These are phyloP conservation scores for Rotaria macrura DNA, from an alignment of 2,888 invertebrate genomes.

Conservation along the genomic window DNA sequence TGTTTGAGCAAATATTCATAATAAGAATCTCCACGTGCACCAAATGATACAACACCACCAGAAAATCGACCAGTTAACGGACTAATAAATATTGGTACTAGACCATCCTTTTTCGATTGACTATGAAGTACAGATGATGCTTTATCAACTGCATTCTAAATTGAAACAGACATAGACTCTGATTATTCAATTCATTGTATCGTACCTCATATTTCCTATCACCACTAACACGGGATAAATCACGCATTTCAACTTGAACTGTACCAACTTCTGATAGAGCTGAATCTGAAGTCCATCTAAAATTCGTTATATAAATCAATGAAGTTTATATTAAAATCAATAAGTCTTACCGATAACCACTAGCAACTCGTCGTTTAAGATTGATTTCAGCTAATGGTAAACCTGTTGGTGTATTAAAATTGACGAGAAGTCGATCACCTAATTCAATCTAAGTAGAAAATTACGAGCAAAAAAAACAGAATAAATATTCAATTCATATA, in stretches of 20 bases:
- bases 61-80: constrained; percentile 80
- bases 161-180: neutral
- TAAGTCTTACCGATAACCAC: neutral
- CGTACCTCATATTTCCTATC: constrained; percentile 64
- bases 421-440: constrained; percentile 73
- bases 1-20: constrained; percentile 95
- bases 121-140: constrained; percentile 59
- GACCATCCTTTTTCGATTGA: constrained; percentile 73
- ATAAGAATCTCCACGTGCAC: constrained; percentile 92
- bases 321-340: neutral
- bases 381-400: constrained; percentile 88
- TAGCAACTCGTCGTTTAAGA: constrained; percentile 54
- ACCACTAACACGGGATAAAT: constrained; percentile 69
- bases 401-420: constrained; percentile 74
- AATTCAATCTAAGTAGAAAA: constrained; percentile 55
- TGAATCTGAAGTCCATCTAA: constrained; percentile 90
- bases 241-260: constrained; percentile 79
- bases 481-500: too few species aligned
- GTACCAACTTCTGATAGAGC: constrained; percentile 76
- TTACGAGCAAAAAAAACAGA: neutral
- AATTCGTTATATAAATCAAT: constrained; percentile 46
- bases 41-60: constrained; percentile 53
- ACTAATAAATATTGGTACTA: constrained; percentile 95
- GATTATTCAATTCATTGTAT: neutral
- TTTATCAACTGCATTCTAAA: constrained; percentile 61